These are phyloP conservation scores for Spinibarbus caldwelli DNA, from an alignment of 2,797 vertebrate genomes.

Conservation along the genomic window DNA sequence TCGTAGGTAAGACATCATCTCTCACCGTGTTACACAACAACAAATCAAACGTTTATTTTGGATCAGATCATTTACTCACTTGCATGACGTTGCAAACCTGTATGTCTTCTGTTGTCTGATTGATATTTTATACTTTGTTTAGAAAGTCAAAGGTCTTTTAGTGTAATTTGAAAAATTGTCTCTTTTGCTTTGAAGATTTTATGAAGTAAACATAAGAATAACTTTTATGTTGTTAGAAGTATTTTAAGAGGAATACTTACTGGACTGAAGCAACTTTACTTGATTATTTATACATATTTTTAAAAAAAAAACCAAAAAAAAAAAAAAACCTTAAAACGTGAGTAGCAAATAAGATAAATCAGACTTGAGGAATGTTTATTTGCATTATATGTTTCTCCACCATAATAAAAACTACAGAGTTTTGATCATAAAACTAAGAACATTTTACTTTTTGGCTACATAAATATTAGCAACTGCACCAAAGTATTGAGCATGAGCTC, in stretches of 20 bases:
- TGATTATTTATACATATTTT: background rate
- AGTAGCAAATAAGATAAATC: too few species aligned
- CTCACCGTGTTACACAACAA: background rate
- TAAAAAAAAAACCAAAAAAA: background rate
- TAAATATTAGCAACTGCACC: background rate
- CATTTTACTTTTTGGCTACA: background rate
- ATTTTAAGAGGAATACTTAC: background rate
- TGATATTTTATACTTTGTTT: too few species aligned
- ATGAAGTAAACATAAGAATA: background rate
- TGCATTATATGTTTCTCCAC: background rate
- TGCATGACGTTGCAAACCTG: background rate
- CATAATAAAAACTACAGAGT: background rate
- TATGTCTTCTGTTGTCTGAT: too few species aligned
- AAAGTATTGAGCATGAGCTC: background rate
- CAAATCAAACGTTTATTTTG: background rate
- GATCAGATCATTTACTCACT: background rate
- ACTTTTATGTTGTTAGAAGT: too few species aligned
- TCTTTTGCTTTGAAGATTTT: too few species aligned
- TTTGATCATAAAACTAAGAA: background rate
- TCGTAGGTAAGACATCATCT: constrained; percentile 83
- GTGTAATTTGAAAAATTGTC: too few species aligned
- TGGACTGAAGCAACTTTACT: background rate
- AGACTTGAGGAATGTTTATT: background rate
- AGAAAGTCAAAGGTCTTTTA: too few species aligned
- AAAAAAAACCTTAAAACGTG: background rate